phyloP scores from a whole-genome alignment of 2,113 vertebrate genomes.

The Empidonax alnorum region DNA sequence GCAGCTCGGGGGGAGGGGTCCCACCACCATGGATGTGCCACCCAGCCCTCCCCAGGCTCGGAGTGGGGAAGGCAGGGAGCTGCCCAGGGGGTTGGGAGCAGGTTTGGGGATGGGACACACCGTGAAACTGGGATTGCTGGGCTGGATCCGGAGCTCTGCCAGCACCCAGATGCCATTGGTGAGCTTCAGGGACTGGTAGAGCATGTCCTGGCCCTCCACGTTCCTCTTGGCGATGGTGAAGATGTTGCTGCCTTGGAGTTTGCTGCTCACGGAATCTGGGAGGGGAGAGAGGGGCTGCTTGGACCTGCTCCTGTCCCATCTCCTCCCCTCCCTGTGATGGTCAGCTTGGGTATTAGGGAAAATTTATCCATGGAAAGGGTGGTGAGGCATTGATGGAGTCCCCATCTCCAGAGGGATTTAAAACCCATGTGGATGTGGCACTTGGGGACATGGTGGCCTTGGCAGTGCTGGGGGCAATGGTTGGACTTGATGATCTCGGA shows the following conservation, averaged over 20 bases:
- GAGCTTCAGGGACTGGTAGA: conserved; percentile 97
- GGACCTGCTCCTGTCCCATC: background rate
- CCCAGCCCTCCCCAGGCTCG: background rate
- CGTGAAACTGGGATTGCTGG: conserved; percentile 85
- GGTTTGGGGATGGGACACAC: conserved; percentile 67
- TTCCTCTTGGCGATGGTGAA: conserved; percentile 96
- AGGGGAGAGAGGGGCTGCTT: background rate
- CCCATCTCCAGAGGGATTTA: background rate
- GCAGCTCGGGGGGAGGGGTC: background rate
- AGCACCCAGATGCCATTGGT: conserved; percentile 96
- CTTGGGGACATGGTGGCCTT: background rate
- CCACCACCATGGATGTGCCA: background rate
- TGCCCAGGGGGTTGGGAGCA: accelerated
- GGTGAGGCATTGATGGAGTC: background rate
- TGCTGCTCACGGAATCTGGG: conserved; percentile 86
- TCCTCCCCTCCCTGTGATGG: background rate
- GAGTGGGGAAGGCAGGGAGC: background rate
- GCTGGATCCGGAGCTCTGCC: conserved; percentile 90
- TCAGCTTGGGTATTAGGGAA: background rate
- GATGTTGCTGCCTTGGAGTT: conserved; percentile 93
- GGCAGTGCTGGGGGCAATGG: background rate
- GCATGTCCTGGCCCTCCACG: conserved; percentile 95
- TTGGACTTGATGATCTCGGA: background rate
- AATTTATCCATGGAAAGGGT: background rate
- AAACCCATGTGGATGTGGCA: background rate